These are phyloP conservation scores for Crotalus horridus DNA, from an alignment of 2,113 vertebrate genomes.

Conservation along the genomic window DNA sequence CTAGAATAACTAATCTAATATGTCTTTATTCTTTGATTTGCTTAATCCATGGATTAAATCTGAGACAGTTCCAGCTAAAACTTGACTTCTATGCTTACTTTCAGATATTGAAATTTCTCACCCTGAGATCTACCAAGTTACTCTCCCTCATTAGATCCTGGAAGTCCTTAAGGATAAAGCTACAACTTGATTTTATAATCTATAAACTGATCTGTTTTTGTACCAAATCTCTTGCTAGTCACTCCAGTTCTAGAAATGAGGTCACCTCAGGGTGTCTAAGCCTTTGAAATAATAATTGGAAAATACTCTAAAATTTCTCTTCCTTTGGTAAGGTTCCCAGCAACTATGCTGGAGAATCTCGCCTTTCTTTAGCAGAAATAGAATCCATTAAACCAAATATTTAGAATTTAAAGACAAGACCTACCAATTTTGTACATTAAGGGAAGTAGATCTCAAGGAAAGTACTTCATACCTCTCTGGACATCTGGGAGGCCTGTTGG, in stretches of 20 bases:
- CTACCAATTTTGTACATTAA: neutral
- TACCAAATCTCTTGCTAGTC: too few relatives aligned
- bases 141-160: neutral
- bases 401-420: neutral
- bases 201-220: neutral
- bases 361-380: neutral
- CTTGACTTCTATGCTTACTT: neutral
- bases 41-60: neutral
- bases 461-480: constrained; percentile 75
- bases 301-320: neutral
- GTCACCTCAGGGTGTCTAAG: neutral
- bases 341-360: neutral
- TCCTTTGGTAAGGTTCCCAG: neutral
- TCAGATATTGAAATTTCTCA: too few relatives aligned
- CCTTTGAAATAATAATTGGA: neutral
- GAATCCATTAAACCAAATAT: neutral
- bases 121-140: neutral
- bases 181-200: neutral
- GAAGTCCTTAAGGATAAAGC: neutral
- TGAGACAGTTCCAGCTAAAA: neutral
- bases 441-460: neutral
- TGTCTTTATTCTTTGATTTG: neutral
- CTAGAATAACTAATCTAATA: neutral
- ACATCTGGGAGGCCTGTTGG: constrained; percentile 82
- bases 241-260: too few relatives aligned